Percentiles rank a stretch among this genome's conserved stretches.
Conservation (phyloP, 2,888 invertebrate species). For the Microctonus aethiopoides region DNA sequence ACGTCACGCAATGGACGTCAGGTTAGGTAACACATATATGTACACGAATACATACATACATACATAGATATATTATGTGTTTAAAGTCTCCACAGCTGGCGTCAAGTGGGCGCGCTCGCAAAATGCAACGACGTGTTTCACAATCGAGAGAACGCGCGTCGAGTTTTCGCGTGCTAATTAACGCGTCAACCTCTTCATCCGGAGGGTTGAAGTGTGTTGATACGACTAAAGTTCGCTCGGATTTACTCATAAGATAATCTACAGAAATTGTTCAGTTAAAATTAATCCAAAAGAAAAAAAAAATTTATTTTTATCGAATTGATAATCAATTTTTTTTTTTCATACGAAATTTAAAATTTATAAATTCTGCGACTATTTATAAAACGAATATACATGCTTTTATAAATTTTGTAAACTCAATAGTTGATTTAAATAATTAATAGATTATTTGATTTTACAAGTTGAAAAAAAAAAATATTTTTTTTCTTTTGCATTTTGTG, state of each 20-base stretch:
- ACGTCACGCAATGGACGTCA: slow-evolving; percentile 12
- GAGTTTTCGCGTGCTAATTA: slow-evolving; percentile 53
- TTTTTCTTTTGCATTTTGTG: too few species aligned
- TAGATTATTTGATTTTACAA: too few species aligned
- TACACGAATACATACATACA: neutral
- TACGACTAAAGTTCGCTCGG: neutral
- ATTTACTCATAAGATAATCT: neutral
- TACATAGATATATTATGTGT: neutral
- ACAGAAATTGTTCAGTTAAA: neutral
- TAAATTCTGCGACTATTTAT: too few species aligned
- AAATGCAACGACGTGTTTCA: slow-evolving; percentile 4
- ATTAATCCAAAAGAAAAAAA: too few species aligned
- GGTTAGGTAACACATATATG: neutral
- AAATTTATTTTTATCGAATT: neutral
- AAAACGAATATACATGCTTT: too few species aligned
- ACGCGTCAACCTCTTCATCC: slow-evolving; percentile 58
- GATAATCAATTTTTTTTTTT: neutral
- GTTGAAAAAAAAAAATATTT: too few species aligned
- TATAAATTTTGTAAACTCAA: too few species aligned
- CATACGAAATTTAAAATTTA: too few species aligned
- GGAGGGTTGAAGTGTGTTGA: slow-evolving; percentile 44
- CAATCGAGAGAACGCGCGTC: slow-evolving; percentile 2
- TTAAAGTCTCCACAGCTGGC: slow-evolving; percentile 1
- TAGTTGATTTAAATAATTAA: too few species aligned
- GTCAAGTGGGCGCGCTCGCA: neutral